Evolutionary conservation across 2,888 invertebrate genomes (phyloP).

Genomic region (Lasius fuliginosus): DNA sequence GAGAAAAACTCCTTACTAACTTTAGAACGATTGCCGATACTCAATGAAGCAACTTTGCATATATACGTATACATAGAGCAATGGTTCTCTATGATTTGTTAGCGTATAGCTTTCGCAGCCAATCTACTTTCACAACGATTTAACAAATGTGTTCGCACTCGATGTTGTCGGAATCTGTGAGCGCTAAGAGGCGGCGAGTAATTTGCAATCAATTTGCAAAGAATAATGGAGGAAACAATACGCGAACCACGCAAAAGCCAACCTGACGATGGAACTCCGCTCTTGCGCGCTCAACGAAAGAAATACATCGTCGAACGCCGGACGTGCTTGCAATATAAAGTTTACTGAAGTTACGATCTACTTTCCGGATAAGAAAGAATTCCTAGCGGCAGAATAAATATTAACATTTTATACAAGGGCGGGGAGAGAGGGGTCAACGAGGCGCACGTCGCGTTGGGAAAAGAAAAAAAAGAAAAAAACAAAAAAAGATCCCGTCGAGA

Average conservation of each 20-base stretch:
- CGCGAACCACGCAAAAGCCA: background rate
- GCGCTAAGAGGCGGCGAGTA: background rate
- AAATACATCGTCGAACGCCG: conserved; percentile 55
- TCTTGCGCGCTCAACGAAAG: conserved; percentile 30
- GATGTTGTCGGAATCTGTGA: conserved; percentile 4
- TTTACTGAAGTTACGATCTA: conserved; percentile 52
- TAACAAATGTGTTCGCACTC: conserved; percentile 52
- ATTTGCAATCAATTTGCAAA: conserved; percentile 53
- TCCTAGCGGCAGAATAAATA: conserved; percentile 47
- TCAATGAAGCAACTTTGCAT: conserved; percentile 36
- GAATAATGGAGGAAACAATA: conserved; percentile 46
- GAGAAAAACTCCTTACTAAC: background rate
- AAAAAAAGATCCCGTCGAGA: background rate
- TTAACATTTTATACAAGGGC: conserved; percentile 37
- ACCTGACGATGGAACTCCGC: background rate
- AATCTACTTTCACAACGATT: conserved; percentile 40
- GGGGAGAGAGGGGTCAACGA: background rate
- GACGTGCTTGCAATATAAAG: conserved; percentile 54
- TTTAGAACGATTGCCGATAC: conserved; percentile 53
- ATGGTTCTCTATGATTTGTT: conserved; percentile 45
- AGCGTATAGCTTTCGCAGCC: background rate
- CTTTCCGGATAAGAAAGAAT: conserved; percentile 51
- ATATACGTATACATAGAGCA: conserved; percentile 30
- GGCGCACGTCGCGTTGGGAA: conserved; percentile 29
- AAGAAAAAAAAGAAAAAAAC: background rate